phyloP scores from a whole-genome alignment of 2,888 invertebrate species.

The Endotricha flammealis region DNA sequence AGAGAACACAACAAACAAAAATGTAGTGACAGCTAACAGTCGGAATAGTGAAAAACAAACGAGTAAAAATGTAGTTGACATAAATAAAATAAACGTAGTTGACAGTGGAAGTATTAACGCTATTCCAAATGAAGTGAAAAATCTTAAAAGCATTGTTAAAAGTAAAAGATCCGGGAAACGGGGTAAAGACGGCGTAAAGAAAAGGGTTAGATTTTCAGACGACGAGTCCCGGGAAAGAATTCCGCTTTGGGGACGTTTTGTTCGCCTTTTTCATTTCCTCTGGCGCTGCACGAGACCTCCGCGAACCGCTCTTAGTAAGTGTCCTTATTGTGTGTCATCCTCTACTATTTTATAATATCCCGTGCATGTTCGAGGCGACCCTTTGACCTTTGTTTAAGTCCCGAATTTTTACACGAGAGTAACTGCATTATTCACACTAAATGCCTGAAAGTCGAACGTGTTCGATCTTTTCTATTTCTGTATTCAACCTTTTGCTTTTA shows the following conservation, averaged over 20 bases:
- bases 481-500: constrained; percentile 23
- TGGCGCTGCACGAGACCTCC: constrained; percentile 49
- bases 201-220: constrained; percentile 62
- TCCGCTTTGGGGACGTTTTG: constrained; percentile 49
- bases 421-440: constrained; percentile 29
- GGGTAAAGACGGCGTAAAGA: constrained; percentile 42
- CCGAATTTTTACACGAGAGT: constrained; percentile 26
- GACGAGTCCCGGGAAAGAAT: constrained; percentile 31
- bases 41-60: constrained; percentile 32
- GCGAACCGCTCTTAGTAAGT: constrained; percentile 53
- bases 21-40: no score
- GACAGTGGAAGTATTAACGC: constrained; percentile 31
- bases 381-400: constrained; percentile 25
- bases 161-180: constrained; percentile 41
- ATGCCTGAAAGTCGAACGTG: constrained; percentile 23
- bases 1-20: no score
- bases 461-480: constrained; percentile 26
- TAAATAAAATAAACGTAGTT: constrained; percentile 25
- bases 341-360: constrained; percentile 18
- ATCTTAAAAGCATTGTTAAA: constrained; percentile 51
- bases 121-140: constrained; percentile 46
- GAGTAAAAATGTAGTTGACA: constrained; percentile 44
- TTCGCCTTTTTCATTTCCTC: constrained; percentile 48
- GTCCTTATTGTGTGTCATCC: constrained; percentile 26
- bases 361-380: constrained; percentile 11